Evolutionary conservation across 2,113 vertebrate species (phyloP).

Genomic region (Daboia siamensis): DNA sequence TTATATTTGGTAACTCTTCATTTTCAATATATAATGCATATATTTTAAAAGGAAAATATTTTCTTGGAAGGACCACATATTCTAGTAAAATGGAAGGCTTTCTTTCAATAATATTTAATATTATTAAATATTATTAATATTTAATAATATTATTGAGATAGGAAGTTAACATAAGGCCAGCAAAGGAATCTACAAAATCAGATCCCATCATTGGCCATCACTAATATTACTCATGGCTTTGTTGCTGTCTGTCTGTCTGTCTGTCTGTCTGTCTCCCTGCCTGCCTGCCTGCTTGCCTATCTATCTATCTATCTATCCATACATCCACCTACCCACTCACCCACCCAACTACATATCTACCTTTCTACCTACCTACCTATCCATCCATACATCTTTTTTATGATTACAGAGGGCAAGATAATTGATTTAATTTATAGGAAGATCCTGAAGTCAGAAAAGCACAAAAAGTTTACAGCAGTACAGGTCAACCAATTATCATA

Average conservation of each 20-base stretch:
- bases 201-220: background rate
- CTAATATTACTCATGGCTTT: background rate
- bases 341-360: too few relatives aligned
- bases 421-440: too few relatives aligned
- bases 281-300: too few relatives aligned
- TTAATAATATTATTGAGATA: background rate
- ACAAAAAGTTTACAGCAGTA: too few relatives aligned
- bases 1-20: background rate
- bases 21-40: background rate
- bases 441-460: too few relatives aligned
- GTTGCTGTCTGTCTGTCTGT: background rate
- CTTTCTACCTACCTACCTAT: too few relatives aligned
- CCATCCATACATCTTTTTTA: too few relatives aligned
- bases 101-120: background rate
- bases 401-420: too few relatives aligned
- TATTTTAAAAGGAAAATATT: conserved; percentile 14
- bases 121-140: background rate
- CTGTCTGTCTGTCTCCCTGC: too few relatives aligned
- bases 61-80: background rate
- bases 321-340: too few relatives aligned
- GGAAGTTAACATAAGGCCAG: background rate
- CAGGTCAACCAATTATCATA: too few relatives aligned
- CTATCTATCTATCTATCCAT: too few relatives aligned
- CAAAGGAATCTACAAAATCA: background rate
- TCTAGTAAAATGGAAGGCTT: conserved; percentile 13